Evolutionary conservation across 2,113 vertebrate genomes (phyloP), one percentile per base, ranked within the genome.

Genomic region (Nothobranchius furzeri): DNA sequence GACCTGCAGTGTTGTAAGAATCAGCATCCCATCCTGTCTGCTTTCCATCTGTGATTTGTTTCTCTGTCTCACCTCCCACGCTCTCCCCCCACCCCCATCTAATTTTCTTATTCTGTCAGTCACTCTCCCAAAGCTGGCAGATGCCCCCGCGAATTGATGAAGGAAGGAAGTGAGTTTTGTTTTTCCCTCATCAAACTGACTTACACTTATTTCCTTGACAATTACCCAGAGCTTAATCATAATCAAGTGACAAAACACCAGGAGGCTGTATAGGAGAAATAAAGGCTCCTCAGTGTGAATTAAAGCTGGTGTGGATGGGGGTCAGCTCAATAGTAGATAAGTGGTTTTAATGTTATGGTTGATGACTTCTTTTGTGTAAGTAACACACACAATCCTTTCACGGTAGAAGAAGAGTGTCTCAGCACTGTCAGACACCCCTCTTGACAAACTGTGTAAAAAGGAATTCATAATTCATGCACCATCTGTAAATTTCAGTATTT

Each of bases 381-480:
- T n/a, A 50, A 10, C 15, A 55, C 24, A 36, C 25, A 49, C 15
- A 5, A n/a, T 25, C 15, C 47, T 15, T 2, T n/a, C n/a, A 20
- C n/a, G 9, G n/a, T 49, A 49, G 15, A 49, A 47, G 51, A 43
- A 25, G 11, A 12, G n/a, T 54, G 55, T 63, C 70, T 68, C 42
- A 57, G 60, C 54, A 43, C 61, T 61, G 75, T 79, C 66, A 73
- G 24, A 75, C 58, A 58, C 53, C 47, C 57, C 37, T 13, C 61
- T 47, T 61, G 13, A 47, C 17, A 53, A 40, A 20, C 13, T 43
- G 9, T 40, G 49, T 62, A 2, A 66, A 66, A 72, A 68, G n/a
- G 46, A 78, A 70, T 82, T 66, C 36, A 65, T 70, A 65, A 79
- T 83, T 76, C 71, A 77, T 65, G 66, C 73, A 64, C 72, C 79